Percentiles rank a stretch among this genome's conserved stretches.
Evolutionary conservation across 2,797 vertebrate genomes (phyloP).

Genomic region (Xiphophorus birchmanni): DNA sequence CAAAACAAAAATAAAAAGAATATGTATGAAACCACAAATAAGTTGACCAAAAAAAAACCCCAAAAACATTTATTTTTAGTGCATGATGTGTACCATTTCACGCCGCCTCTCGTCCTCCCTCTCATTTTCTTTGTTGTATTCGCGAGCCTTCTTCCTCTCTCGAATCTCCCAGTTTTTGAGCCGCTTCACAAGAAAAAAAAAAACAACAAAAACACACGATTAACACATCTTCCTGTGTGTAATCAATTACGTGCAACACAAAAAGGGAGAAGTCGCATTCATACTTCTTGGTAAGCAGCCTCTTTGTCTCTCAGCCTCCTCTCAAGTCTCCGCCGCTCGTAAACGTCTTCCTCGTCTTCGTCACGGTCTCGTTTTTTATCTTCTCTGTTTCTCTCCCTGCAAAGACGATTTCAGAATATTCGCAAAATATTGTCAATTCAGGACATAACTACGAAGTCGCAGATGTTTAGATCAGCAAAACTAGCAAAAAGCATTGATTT

Average conservation of each 20-base stretch:
- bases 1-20: neutral
- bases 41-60: neutral
- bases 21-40: neutral
- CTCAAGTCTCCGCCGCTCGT: slow-evolving; percentile 93
- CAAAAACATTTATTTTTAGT: neutral
- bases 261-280: neutral
- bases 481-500: neutral
- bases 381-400: slow-evolving; percentile 89
- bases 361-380: slow-evolving; percentile 93
- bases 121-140: slow-evolving; percentile 95
- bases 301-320: slow-evolving; percentile 97
- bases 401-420: neutral
- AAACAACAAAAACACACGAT: neutral
- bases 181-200: slow-evolving; percentile 77
- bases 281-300: slow-evolving; percentile 97
- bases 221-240: neutral
- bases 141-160: slow-evolving; percentile 95
- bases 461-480: neutral
- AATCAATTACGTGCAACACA: neutral
- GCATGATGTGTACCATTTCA: slow-evolving; percentile 85
- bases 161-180: slow-evolving; percentile 99
- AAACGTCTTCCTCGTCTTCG: slow-evolving; percentile 96
- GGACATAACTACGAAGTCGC: neutral
- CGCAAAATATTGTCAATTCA: neutral
- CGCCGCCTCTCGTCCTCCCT: slow-evolving; percentile 94